These are phyloP conservation scores for Corythaixoides concolor DNA, from an alignment of 2,113 vertebrate species.

Conservation along the genomic window DNA sequence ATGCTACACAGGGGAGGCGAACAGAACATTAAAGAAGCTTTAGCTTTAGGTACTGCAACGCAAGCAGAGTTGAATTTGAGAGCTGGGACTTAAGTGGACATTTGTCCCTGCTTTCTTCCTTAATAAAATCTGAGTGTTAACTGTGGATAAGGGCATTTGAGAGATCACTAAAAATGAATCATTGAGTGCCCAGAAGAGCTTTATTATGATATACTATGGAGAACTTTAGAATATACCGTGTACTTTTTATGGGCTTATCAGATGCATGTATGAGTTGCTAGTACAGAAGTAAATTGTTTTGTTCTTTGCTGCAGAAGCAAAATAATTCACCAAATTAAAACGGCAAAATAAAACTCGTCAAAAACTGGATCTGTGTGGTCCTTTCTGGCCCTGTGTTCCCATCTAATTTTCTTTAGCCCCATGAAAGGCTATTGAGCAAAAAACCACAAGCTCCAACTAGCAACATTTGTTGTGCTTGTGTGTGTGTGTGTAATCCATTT, in stretches of 20 bases:
- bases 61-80: conserved; percentile 79
- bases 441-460: background rate
- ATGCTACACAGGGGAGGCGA: conserved; percentile 78
- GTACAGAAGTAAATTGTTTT: conserved; percentile 45
- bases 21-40: conserved; percentile 78
- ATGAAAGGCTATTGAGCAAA: conserved; percentile 10
- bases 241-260: conserved; percentile 48
- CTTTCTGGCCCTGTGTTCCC: background rate
- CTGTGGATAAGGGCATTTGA: conserved; percentile 77
- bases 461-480: background rate
- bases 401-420: conserved; percentile 18
- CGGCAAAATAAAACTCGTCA: conserved; percentile 28
- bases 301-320: conserved; percentile 37
- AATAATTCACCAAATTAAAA: conserved; percentile 46
- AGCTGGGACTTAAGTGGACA: conserved; percentile 80
- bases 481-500: background rate
- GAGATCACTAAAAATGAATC: conserved; percentile 83
- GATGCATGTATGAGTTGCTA: conserved; percentile 21
- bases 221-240: conserved; percentile 63
- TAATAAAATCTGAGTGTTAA: conserved; percentile 82
- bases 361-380: conserved; percentile 24
- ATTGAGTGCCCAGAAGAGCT: conserved; percentile 76
- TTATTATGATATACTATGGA: conserved; percentile 75
- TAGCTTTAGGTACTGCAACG: conserved; percentile 72
- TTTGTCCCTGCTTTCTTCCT: conserved; percentile 79